Evolutionary conservation across 2,797 vertebrate genomes (phyloP).

Genomic region (Eulemur albifrons): DNA sequence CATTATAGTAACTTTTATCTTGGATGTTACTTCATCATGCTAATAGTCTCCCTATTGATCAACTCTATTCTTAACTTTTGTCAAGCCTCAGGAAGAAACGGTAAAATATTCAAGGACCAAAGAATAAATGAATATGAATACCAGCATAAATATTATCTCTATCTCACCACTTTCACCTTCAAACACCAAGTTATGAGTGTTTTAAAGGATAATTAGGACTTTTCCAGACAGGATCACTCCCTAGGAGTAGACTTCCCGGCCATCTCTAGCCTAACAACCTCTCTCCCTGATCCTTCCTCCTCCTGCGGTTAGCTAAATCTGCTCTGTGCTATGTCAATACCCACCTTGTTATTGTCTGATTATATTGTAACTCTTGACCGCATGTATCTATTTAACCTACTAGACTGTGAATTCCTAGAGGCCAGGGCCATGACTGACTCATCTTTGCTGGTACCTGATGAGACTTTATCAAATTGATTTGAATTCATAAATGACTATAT

Average conservation of each 20-base stretch:
- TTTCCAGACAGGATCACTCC: neutral
- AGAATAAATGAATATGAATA: constrained; percentile 21
- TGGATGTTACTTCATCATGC: constrained; percentile 20
- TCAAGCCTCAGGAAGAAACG: neutral
- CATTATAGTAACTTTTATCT: constrained; percentile 38
- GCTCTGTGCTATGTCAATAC: neutral
- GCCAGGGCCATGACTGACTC: neutral
- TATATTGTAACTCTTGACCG: neutral
- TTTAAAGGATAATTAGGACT: neutral
- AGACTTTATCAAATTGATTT: neutral
- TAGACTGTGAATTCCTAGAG: neutral
- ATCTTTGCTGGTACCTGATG: neutral
- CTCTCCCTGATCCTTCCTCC: neutral
- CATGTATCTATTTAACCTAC: neutral
- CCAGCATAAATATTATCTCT: neutral
- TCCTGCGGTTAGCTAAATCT: neutral
- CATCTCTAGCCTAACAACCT: neutral
- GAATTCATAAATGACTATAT: neutral
- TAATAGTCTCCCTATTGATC: constrained; percentile 26
- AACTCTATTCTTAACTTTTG: constrained; percentile 37
- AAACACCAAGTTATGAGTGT: neutral
- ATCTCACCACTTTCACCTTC: neutral
- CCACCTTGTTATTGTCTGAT: neutral
- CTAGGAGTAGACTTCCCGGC: neutral
- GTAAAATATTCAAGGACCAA: constrained; percentile 33